Percentiles rank a stretch among this genome's conserved stretches.
Conservation (phyloP, 2,797 vertebrate species). For the Schizopygopsis malacanthus region DNA sequence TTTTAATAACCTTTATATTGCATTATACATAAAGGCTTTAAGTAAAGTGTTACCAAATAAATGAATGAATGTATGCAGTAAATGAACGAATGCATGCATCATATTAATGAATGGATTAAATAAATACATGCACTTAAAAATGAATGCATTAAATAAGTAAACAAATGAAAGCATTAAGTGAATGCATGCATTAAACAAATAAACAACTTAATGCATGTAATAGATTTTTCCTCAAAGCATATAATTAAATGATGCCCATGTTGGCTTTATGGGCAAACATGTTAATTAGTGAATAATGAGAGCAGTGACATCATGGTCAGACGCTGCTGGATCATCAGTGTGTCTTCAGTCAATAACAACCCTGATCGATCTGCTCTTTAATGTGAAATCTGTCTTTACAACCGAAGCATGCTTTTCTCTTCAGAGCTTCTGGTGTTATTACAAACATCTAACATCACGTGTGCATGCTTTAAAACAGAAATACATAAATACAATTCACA, state of each 20-base stretch:
- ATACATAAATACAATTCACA: no score
- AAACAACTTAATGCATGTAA: no score
- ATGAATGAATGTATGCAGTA: neutral
- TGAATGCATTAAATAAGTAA: neutral
- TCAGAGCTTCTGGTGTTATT: no score
- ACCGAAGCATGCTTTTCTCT: slow-evolving; percentile 61
- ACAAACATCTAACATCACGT: no score
- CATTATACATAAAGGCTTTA: neutral
- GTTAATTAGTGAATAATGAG: slow-evolving; percentile 59
- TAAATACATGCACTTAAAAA: neutral
- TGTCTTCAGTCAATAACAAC: slow-evolving; percentile 66
- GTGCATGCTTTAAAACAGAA: no score
- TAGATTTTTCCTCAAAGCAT: neutral
- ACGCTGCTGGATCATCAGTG: slow-evolving; percentile 41
- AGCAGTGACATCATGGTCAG: slow-evolving; percentile 73
- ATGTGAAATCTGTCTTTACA: slow-evolving; percentile 65
- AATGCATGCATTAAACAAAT: neutral
- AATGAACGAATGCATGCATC: neutral
- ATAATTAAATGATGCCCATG: neutral
- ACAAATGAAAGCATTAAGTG: neutral
- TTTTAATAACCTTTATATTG: no score
- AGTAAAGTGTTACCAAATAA: neutral
- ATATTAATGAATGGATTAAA: neutral
- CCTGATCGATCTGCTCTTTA: slow-evolving; percentile 71
- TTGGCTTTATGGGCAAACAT: slow-evolving; percentile 42